Conservation (phyloP, 2,888 invertebrate species). For the Pandemis corylana region DNA sequence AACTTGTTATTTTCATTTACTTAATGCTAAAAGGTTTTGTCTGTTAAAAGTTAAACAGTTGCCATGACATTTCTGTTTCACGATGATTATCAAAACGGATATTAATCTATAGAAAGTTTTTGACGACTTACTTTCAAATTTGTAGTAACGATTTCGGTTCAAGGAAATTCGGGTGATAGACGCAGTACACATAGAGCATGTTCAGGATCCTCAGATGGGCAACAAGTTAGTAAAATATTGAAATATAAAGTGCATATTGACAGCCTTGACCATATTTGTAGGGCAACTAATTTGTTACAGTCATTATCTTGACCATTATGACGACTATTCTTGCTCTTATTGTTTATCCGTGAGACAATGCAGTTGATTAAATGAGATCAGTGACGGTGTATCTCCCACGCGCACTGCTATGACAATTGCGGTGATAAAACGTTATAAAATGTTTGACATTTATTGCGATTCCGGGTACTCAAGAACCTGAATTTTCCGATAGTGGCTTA, state of each 20-base stretch:
- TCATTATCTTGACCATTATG: not conserved
- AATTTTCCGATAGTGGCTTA: not conserved
- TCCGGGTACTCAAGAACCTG: conserved; percentile 13
- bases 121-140: not conserved
- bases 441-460: conserved; percentile 19
- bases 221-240: too few relatives aligned
- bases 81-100: conserved; percentile 32
- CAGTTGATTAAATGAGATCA: conserved; percentile 18
- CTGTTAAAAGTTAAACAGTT: conserved; percentile 21
- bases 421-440: conserved; percentile 35
- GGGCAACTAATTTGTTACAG: too few relatives aligned
- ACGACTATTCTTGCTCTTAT: conserved; percentile 20
- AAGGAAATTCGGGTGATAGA: not conserved
- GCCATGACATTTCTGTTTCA: conserved; percentile 21
- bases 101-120: conserved; percentile 22
- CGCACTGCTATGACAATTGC: conserved; percentile 23
- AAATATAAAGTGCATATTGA: too few relatives aligned
- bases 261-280: too few relatives aligned
- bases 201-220: too few relatives aligned
- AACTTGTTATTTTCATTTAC: conserved; percentile 37
- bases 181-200: not conserved
- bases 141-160: not conserved
- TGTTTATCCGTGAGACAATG: conserved; percentile 31
- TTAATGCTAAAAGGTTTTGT: conserved; percentile 40
- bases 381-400: conserved; percentile 34